Base-by-base conservation (phyloP, 2,797 vertebrate species). In the Tinamus major region DNA sequence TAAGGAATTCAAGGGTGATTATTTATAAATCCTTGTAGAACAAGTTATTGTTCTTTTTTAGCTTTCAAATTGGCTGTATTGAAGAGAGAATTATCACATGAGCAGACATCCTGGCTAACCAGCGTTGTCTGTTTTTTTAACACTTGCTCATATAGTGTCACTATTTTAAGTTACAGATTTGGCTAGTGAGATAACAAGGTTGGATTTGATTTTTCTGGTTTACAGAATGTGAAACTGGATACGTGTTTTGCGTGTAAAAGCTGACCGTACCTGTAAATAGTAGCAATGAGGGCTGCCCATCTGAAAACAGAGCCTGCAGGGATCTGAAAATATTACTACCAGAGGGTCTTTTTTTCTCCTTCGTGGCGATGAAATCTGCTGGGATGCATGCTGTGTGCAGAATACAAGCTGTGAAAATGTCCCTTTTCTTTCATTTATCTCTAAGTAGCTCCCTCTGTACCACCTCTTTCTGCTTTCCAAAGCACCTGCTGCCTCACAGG, bases 11-110 rank as follows among this genome's bases (percentile, higher is more conserved):
- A 98, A 96, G 97, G 97, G 96, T 96, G 96, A 98, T 98, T 98
- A 98, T 98, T 98, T 98, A 98, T 98, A 98, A 98, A 98, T 97
- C 97, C 97, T 97, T 96, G 78, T 96, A 96, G 97, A 98, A 92
- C 94, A 97, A 87, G 93, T 97, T 97, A 98, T 98, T 98, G 98
- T 98, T 98, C 96, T 97, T 94, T 96, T 97, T 94, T 87, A 95
- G 95, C 94, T 95, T 97, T 97, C 96, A 91, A 97, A 98, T 97
- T 96, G 96, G 83, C 95, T 97, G 92, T 89, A 94, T 95, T 98
- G 96, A 96, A 96, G 96, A 97, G 96, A 96, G 95, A 95, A 97
- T 97, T 97, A 97, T 98, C 98, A 98, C 97, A 96, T 96, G 96
- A 97, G 94, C 97, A 97, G 97, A 97, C 97, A 98, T 98, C 97